phyloP scores from a whole-genome alignment of 2,888 invertebrate genomes.

The Eilema depressum region DNA sequence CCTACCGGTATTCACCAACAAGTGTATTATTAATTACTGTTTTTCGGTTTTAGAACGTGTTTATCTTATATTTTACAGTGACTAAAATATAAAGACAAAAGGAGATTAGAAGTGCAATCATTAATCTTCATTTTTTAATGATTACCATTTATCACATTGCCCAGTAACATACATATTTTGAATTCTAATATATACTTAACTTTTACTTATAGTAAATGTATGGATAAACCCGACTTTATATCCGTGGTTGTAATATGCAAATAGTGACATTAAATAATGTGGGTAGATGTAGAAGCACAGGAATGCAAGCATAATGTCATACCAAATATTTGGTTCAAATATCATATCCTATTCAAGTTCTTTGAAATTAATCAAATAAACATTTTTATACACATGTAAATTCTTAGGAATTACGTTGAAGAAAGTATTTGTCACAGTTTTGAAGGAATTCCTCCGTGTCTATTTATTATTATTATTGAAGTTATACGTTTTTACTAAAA shows the following conservation, averaged over 20 bases:
- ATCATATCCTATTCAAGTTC: conserved; percentile 21
- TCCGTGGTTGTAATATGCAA: conserved; percentile 43
- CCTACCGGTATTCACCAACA: conserved; percentile 1
- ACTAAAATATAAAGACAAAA: conserved; percentile 18
- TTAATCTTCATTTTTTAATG: conserved; percentile 36
- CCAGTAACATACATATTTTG: conserved; percentile 6
- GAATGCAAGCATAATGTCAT: conserved; percentile 29
- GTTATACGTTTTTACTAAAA: no score
- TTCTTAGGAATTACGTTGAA: conserved; percentile 11
- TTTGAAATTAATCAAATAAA: conserved; percentile 19
- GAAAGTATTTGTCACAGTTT: conserved; percentile 14
- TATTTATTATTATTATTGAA: no score
- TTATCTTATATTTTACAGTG: neutral
- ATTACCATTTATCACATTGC: conserved; percentile 29
- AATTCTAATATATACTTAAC: conserved; percentile 9
- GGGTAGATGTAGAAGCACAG: conserved; percentile 23
- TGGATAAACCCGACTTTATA: conserved; percentile 41
- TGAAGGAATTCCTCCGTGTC: neutral
- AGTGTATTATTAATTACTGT: conserved; percentile 1
- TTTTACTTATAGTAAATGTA: conserved; percentile 24
- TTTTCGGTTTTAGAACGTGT: neutral
- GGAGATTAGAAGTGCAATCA: conserved; percentile 19
- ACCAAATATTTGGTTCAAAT: conserved; percentile 22
- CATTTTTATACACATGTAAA: conserved; percentile 7
- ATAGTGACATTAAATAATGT: conserved; percentile 26